Evolutionary conservation across 2,113 vertebrate species (phyloP).

Genomic region (Glaucomys volans): DNA sequence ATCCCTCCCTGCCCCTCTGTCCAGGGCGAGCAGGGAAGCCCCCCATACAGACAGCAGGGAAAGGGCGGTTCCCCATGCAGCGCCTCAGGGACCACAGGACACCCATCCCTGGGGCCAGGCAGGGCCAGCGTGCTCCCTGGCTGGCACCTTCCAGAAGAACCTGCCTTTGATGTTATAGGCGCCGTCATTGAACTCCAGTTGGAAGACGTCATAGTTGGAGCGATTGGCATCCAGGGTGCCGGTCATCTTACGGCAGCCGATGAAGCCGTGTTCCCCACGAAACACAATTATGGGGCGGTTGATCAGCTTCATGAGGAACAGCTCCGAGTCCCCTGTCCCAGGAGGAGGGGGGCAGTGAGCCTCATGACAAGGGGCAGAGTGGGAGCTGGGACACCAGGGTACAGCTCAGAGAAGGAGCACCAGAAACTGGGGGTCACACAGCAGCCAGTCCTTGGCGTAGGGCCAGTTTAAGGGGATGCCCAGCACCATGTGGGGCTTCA

Average conservation of each 20-base stretch:
- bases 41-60: background rate
- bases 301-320: constrained; percentile 99
- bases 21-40: no score
- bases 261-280: constrained; percentile 98
- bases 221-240: constrained; percentile 98
- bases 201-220: constrained; percentile 97
- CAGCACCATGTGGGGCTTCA: fast-evolving
- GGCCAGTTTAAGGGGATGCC: background rate
- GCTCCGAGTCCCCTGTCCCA: constrained; percentile 92
- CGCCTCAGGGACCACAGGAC: no score
- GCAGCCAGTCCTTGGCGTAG: background rate
- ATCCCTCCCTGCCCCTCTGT: background rate
- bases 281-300: constrained; percentile 98
- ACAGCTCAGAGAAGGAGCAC: background rate
- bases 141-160: constrained; percentile 30
- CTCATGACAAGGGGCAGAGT: fast-evolving
- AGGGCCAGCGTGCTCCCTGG: no score
- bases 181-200: constrained; percentile 94
- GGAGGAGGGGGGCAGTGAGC: fast-evolving
- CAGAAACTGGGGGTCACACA: background rate
- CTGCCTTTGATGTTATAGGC: constrained; percentile 97
- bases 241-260: constrained; percentile 97
- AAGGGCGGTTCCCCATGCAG: background rate
- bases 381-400: background rate
- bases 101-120: no score